These are phyloP conservation scores for Tichodroma muraria DNA, from an alignment of 2,113 vertebrate genomes.

Conservation along the genomic window DNA sequence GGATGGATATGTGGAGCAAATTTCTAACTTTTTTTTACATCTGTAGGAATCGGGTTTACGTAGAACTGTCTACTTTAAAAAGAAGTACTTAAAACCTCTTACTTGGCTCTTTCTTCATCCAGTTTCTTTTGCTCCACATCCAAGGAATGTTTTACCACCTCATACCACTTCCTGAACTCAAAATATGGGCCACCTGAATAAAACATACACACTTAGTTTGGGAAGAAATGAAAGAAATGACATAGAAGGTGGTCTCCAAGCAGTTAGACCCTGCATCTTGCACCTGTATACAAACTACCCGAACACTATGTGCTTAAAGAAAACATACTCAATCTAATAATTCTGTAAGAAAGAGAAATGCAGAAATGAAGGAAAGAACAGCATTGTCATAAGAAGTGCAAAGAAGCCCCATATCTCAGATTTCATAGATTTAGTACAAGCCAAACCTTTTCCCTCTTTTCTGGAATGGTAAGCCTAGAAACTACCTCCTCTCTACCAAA, in stretches of 20 bases:
- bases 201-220: background rate
- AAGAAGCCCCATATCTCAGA: background rate
- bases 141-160: conserved; percentile 64
- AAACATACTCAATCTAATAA: background rate
- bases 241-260: background rate
- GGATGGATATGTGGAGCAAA: background rate
- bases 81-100: background rate
- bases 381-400: background rate
- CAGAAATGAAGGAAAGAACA: background rate
- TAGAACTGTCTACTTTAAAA: background rate
- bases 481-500: background rate
- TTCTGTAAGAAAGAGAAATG: background rate
- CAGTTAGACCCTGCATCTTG: background rate
- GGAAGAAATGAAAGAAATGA: background rate
- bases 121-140: conserved; percentile 61
- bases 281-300: background rate
- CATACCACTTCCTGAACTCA: conserved; percentile 75
- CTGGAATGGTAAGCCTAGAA: background rate
- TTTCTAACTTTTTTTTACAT: background rate
- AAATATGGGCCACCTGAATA: conserved; percentile 53
- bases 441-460: background rate
- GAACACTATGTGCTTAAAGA: background rate
- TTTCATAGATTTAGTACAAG: background rate
- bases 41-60: background rate
- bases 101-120: conserved; percentile 75